Evolutionary conservation across 1,140 invertebrate genomes (phyloP), one percentile per base, ranked within the genome.

Genomic region (Drosophila santomea): DNA sequence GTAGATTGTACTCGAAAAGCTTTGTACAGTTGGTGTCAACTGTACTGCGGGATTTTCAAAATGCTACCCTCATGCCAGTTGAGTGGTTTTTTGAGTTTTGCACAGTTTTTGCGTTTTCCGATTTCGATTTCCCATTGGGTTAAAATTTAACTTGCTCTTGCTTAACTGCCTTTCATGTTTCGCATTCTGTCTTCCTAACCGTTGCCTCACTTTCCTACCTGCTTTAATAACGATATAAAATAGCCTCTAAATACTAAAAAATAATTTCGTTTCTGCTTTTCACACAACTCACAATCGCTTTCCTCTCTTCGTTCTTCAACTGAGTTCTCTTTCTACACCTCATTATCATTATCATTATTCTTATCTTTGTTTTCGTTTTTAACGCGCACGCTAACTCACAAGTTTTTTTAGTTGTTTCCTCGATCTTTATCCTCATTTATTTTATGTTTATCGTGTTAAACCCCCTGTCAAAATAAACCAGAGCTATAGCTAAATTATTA

Each of bases 231-330:
- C 85, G 85, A 90, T 90, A 90, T 90, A 90, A 88, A 90, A 90
- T 90, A 90, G 85, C 85, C 85, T 90, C 85, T 90, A 90, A 90
- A 90, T 81, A 90, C 78, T 90, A 90, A 82, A 90, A 90, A 81
- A 90, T 86, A 90, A 86, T 82, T 90, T 90, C 82, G 71, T 74
- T 81, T 79, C 77, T 71, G 59, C 60, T 52, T 45, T 63, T 63
- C 72, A 39, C 28, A 28, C 41, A 25, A 43, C 38, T 60, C 54
- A 32, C 59, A 54, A 63, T 43, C 36, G 11, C 45, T 14, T 66
- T 47, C 10, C 32, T 25, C 10, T 45, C 32, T 25, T 64, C 62
- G 45, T 44, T 57, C 55, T 48, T 63, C 44, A 63, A 67, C 59
- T 66, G 64, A 68, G 64, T 66, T 68, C 50, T 43, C 60, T 66